Evolutionary conservation across 1,140 invertebrate genomes (phyloP), one percentile per base, ranked within the genome.

Genomic region (Uloborus diversus): DNA sequence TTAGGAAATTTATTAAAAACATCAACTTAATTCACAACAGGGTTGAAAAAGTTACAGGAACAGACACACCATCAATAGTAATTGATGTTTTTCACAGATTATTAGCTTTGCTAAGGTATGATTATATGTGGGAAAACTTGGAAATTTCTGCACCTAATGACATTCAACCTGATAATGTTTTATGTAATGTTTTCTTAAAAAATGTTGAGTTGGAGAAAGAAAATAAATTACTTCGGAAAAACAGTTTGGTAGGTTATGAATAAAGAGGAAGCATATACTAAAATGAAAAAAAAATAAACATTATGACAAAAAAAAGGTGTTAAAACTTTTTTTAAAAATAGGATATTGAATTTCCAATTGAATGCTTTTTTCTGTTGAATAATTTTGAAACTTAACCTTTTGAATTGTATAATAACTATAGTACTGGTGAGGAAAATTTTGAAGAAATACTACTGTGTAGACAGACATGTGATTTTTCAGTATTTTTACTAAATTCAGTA

Each of bases 21-120:
- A 49, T 66, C 20, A 66, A 66, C 30, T 17, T 28, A 28, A 66
- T 66, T 66, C 47, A 66, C 27, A 42, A 66, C 17, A 27, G 23
- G 5, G 20, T 66, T 30, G 64, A 66, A 30, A 66, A 66, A 49
- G 64, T 66, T 0, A 25, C 47, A 5, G 23, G 11, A 11, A n/a
- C 27, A 2, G 30, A 66, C 11, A n/a, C 23, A 17, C 64, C 64
- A 17, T 42, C 64, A 3, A 66, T 28, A 28, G 13, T 66, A 66
- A 49, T 66, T 14, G 64, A 49, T 66, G 28, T 66, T 17, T 27
- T 66, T 49, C 64, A 49, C n/a, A 33, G 37, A 25, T 14, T 66
- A 30, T 30, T 66, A 30, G 64, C 64, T 4, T 17, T 25, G 11
- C 4, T 28, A 14, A 66, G 49, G 49, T 14, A 30, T 0, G 64